phyloP scores from a whole-genome alignment of 1,140 invertebrate species.

The Procambarus virginalis region DNA sequence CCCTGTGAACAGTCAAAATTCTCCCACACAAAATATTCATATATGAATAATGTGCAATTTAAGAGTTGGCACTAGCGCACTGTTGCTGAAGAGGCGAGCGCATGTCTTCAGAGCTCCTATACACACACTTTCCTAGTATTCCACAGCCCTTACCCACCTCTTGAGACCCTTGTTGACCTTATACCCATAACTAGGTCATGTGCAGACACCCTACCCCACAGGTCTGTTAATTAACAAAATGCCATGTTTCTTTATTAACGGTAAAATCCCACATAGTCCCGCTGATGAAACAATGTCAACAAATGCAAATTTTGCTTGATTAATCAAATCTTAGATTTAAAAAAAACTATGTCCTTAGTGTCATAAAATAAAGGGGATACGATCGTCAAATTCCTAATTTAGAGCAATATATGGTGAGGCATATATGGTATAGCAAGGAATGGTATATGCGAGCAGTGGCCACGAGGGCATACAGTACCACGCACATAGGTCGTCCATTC shows the following conservation, averaged over 20 bases:
- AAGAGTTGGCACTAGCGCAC: not conserved
- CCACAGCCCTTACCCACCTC: not conserved
- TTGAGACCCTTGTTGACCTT: not conserved
- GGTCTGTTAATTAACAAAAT: not conserved
- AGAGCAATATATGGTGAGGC: no score
- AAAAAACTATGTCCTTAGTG: no score
- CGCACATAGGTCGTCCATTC: no score
- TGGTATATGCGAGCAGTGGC: no score
- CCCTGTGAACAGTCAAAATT: not conserved
- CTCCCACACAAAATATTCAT: no score
- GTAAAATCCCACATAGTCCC: not conserved
- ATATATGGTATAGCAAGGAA: no score
- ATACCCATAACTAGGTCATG: not conserved
- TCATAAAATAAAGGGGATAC: no score
- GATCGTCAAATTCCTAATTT: no score
- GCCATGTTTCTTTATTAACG: not conserved
- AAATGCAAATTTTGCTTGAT: not conserved
- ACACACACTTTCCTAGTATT: not conserved
- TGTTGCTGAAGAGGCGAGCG: not conserved
- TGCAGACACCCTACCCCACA: not conserved
- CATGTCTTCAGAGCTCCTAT: conserved; percentile 1
- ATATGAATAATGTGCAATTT: not conserved
- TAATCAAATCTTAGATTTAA: not conserved
- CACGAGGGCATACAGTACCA: no score
- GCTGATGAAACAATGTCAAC: not conserved